A percentile compares a stretch with the other conserved stretches of the same genome.
Conservation (phyloP, 2,113 vertebrate species). For the Pterocles gutturalis region DNA sequence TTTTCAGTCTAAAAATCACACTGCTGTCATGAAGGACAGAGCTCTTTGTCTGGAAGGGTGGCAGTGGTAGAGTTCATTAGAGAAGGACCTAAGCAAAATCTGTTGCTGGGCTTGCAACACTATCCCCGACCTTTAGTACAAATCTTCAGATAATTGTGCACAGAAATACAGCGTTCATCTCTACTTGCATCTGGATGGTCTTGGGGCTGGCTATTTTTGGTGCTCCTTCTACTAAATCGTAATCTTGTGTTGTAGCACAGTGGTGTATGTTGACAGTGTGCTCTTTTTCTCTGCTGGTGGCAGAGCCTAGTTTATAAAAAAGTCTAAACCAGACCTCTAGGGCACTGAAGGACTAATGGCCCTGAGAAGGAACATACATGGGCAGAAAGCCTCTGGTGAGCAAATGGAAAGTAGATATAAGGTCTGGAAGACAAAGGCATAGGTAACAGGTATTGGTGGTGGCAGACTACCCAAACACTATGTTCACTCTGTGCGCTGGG, state of each 20-base stretch:
- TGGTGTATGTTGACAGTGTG: accelerated
- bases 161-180: background rate
- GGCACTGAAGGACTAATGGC: background rate
- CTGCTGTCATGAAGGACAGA: background rate
- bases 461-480: background rate
- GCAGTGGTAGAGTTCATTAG: background rate
- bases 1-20: background rate
- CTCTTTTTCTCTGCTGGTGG: background rate
- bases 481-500: background rate
- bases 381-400: background rate
- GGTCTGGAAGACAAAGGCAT: background rate
- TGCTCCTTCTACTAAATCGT: background rate
- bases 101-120: background rate
- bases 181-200: background rate
- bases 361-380: background rate
- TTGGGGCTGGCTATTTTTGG: background rate
- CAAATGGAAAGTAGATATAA: background rate
- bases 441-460: background rate
- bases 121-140: background rate
- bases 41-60: background rate
- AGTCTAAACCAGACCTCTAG: background rate
- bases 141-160: background rate
- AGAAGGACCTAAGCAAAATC: background rate
- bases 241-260: background rate
- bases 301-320: background rate